These are phyloP conservation scores for Chauna torquata DNA, from an alignment of 2,113 vertebrate genomes.

Conservation along the genomic window DNA sequence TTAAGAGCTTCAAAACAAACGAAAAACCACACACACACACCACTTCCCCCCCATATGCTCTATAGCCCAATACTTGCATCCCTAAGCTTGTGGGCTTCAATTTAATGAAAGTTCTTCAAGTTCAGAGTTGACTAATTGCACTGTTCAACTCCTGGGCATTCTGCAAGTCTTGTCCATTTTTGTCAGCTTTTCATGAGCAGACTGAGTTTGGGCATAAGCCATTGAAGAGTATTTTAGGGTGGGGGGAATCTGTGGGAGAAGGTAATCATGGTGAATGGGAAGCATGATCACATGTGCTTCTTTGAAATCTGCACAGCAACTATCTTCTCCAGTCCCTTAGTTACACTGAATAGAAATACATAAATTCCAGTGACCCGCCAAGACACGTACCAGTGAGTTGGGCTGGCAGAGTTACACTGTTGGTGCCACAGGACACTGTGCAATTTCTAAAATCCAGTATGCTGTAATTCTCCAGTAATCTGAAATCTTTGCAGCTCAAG, in stretches of 20 bases:
- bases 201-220: background rate
- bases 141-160: background rate
- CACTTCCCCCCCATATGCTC: background rate
- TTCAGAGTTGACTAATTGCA: background rate
- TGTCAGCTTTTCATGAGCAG: background rate
- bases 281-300: background rate
- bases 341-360: background rate
- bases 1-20: background rate
- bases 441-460: background rate
- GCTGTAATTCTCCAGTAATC: background rate
- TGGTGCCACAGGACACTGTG: accelerated
- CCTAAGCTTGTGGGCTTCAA: background rate
- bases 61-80: background rate
- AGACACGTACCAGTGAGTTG: background rate
- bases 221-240: background rate
- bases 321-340: background rate
- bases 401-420: background rate
- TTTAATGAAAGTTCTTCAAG: background rate
- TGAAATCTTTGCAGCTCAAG: background rate
- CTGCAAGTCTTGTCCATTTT: background rate
- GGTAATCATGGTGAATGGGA: background rate
- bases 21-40: no score
- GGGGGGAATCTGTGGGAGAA: background rate
- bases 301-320: background rate
- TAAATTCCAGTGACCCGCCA: background rate